A percentile compares a stretch with the other conserved stretches of the same genome.
Conservation (phyloP, 2,888 invertebrate species). For the Stomorhina lunata region DNA sequence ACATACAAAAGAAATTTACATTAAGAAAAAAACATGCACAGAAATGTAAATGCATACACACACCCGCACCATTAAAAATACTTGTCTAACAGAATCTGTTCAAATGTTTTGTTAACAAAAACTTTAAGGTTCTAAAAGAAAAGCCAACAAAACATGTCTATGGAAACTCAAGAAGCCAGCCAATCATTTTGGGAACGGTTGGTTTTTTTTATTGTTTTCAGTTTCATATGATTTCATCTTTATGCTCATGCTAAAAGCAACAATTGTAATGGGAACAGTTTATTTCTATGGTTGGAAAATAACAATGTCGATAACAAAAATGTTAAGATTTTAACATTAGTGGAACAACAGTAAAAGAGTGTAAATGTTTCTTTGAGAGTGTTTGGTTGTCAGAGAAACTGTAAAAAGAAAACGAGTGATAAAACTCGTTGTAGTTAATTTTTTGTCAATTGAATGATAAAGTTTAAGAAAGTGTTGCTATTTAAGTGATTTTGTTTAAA, state of each 20-base stretch:
- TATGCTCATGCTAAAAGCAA: slow-evolving; percentile 46
- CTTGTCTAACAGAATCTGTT: slow-evolving; percentile 5
- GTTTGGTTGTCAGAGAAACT: neutral
- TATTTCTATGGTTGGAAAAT: neutral
- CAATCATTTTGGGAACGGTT: slow-evolving; percentile 34
- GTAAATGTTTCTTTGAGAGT: neutral
- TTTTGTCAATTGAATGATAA: slow-evolving; percentile 31
- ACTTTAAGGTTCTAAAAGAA: slow-evolving; percentile 19
- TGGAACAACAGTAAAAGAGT: neutral
- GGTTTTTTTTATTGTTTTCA: neutral
- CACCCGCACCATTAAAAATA: neutral
- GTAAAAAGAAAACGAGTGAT: slow-evolving; percentile 29
- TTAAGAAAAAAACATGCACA: slow-evolving; percentile 11
- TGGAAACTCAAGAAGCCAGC: slow-evolving; percentile 14
- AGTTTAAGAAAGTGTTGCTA: neutral
- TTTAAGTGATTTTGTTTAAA: neutral
- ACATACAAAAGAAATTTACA: neutral
- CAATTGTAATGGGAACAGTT: slow-evolving; percentile 62
- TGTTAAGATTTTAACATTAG: neutral
- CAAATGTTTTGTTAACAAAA: slow-evolving; percentile 25
- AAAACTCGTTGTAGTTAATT: slow-evolving; percentile 30
- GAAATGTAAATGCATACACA: neutral
- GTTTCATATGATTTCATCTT: too few relatives aligned
- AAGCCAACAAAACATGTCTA: slow-evolving; percentile 14
- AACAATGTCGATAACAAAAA: neutral